Percentiles rank a stretch among this genome's conserved stretches.
Conservation (phyloP, 2,888 invertebrate genomes). For the Cantharis rufa region DNA sequence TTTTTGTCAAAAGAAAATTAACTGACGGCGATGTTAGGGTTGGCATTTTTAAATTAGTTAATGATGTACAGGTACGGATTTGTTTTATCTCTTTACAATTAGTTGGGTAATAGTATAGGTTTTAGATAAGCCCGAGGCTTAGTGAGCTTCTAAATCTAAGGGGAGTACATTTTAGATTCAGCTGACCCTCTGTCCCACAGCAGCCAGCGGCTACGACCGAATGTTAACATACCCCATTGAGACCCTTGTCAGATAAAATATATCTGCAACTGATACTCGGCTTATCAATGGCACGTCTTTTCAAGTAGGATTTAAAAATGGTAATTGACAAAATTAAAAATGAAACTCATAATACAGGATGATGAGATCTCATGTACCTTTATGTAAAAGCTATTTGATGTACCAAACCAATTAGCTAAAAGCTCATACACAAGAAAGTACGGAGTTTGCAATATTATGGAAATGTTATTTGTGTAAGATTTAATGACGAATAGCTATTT, state of each 20-base stretch:
- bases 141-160: conserved; percentile 22
- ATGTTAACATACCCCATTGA: conserved; percentile 30
- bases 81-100: neutral
- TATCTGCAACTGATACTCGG: conserved; percentile 31
- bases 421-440: conserved; percentile 13
- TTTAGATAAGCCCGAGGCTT: conserved; percentile 19
- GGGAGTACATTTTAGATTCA: conserved; percentile 20
- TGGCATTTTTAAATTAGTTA: neutral
- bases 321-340: conserved; percentile 4
- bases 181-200: conserved; percentile 30
- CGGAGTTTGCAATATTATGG: neutral
- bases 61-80: neutral
- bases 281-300: conserved; percentile 26
- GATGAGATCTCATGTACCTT: conserved; percentile 7
- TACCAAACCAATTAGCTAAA: conserved; percentile 22
- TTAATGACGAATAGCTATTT: conserved; percentile 2
- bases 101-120: neutral
- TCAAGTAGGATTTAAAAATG: conserved; percentile 24
- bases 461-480: conserved; percentile 11
- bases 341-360: conserved; percentile 13
- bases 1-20: neutral
- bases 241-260: conserved; percentile 32
- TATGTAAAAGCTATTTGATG: conserved; percentile 20
- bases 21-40: neutral
- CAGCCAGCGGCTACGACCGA: conserved; percentile 31